A percentile compares a stretch with the other conserved stretches of the same genome.
Evolutionary conservation across 2,888 invertebrate genomes (phyloP).

Genomic region (Tribolium freemani): DNA sequence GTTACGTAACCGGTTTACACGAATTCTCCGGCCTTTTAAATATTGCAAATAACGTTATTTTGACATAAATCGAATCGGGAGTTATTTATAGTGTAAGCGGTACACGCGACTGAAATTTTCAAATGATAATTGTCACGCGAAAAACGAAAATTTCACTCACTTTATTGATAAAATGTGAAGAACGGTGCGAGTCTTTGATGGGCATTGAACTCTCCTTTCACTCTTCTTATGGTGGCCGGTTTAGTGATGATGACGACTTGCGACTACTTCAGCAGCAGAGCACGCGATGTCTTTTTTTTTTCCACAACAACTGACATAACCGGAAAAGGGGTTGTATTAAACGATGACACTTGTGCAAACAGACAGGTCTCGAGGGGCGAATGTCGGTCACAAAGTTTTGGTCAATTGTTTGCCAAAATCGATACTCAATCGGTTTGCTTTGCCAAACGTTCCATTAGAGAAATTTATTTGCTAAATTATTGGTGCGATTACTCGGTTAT

Average conservation of each 20-base stretch:
- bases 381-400: conserved; percentile 3
- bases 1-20: background rate
- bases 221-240: conserved; percentile 36
- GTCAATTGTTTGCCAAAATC: background rate
- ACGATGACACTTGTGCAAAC: conserved; percentile 3
- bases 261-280: conserved; percentile 25
- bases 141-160: background rate
- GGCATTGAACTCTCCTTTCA: conserved; percentile 40
- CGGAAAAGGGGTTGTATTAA: background rate
- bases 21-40: conserved; percentile 16
- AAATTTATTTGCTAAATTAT: background rate
- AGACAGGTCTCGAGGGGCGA: conserved; percentile 18
- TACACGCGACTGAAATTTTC: background rate
- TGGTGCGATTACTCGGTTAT: background rate
- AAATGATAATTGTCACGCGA: background rate
- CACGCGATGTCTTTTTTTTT: conserved; percentile 24
- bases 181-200: conserved; percentile 11
- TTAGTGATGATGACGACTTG: conserved; percentile 19
- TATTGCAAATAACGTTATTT: conserved; percentile 17
- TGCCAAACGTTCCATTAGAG: background rate
- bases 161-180: conserved; percentile 9
- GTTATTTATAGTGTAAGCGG: conserved; percentile 8
- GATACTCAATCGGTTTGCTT: background rate
- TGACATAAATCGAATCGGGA: conserved; percentile 12
- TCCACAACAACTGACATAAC: background rate